phyloP scores from a whole-genome alignment of 2,888 invertebrate species.

The Rhimphoctona megacephalus region DNA sequence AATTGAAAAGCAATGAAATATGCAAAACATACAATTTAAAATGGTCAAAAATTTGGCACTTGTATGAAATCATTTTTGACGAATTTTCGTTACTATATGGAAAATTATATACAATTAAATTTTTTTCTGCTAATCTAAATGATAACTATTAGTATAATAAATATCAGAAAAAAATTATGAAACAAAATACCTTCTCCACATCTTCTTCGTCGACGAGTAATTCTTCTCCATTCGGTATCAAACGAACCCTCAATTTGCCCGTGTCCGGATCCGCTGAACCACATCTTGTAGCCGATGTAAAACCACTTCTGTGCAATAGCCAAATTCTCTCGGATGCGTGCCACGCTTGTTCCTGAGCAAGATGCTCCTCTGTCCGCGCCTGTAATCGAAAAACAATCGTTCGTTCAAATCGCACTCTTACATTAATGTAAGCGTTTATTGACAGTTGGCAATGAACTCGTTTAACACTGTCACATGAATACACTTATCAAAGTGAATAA shows the following conservation, averaged over 20 bases:
- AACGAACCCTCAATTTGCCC: slow-evolving; percentile 90
- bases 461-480: neutral
- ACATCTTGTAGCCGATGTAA: slow-evolving; percentile 90
- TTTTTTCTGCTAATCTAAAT: neutral
- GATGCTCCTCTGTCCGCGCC: slow-evolving; percentile 90
- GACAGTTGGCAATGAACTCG: neutral
- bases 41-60: too few relatives aligned
- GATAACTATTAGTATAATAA: slow-evolving; percentile 24
- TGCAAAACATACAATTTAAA: neutral
- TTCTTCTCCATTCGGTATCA: slow-evolving; percentile 93
- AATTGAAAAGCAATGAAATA: neutral
- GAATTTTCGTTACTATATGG: too few relatives aligned
- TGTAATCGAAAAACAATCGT: slow-evolving; percentile 82
- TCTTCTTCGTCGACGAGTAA: slow-evolving; percentile 98
- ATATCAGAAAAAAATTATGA: slow-evolving; percentile 26
- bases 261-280: slow-evolving; percentile 85
- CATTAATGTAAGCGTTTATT: too few relatives aligned
- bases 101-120: too few relatives aligned
- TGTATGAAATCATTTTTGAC: too few relatives aligned
- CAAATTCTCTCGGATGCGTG: slow-evolving; percentile 93
- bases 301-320: slow-evolving; percentile 97
- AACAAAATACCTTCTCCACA: slow-evolving; percentile 91
- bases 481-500: neutral
- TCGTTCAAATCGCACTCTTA: slow-evolving; percentile 12
- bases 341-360: slow-evolving; percentile 89